phyloP scores from a whole-genome alignment of 2,888 invertebrate genomes.

The Drosophila histrio region DNA sequence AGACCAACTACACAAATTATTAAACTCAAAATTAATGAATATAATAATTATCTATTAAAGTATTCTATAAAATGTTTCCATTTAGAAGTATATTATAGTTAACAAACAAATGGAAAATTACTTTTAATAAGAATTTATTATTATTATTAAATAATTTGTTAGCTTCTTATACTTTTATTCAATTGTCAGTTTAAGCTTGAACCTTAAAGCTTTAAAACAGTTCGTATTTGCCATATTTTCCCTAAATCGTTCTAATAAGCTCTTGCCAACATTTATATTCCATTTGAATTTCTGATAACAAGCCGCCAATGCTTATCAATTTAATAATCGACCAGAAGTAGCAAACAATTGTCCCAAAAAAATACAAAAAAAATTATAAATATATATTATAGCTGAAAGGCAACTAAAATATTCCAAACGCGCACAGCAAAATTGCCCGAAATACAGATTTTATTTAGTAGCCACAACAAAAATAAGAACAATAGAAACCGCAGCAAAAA shows the following conservation, averaged over 20 bases:
- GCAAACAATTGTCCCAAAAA: conserved; percentile 17
- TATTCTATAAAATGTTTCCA: too few species aligned
- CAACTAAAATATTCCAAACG: conserved; percentile 43
- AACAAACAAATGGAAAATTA: too few species aligned
- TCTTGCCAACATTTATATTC: neutral
- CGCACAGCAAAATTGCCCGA: conserved; percentile 33
- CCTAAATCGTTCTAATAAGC: neutral
- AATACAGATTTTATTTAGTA: conserved; percentile 64
- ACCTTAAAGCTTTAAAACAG: too few species aligned
- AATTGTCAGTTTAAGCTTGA: neutral
- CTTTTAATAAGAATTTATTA: too few species aligned
- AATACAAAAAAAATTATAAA: conserved; percentile 2
- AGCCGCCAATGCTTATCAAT: conserved; percentile 20
- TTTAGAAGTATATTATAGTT: too few species aligned
- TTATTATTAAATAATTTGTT: too few species aligned
- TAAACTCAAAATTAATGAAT: too few species aligned
- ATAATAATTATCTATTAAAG: too few species aligned
- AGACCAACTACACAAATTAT: too few species aligned
- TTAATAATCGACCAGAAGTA: conserved; percentile 10
- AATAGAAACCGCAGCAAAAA: conserved; percentile 19
- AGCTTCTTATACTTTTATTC: too few species aligned
- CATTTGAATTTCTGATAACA: neutral
- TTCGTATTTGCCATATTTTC: too few species aligned
- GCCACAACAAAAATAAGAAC: conserved; percentile 25
- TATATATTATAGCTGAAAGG: neutral